phyloP scores from a whole-genome alignment of 2,888 invertebrate genomes.

The Herminia tarsipennalis region DNA sequence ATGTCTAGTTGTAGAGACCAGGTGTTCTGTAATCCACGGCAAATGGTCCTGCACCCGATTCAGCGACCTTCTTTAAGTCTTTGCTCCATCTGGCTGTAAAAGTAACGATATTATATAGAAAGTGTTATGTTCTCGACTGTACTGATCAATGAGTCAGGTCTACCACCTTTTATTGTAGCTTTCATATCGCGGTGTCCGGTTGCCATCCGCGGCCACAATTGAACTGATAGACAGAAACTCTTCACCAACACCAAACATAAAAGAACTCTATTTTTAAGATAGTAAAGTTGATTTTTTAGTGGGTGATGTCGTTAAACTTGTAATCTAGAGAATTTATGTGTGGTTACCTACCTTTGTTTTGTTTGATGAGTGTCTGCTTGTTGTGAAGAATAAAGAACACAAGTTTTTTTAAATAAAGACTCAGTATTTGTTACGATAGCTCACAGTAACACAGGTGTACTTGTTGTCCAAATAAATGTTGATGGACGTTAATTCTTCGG shows the following conservation, averaged over 20 bases:
- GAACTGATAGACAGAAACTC: constrained; percentile 50
- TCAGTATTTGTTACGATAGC: neutral
- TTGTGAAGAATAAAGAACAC: constrained; percentile 1
- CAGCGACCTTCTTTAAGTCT: no score
- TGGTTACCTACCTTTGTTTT: constrained; percentile 53
- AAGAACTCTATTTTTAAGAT: constrained; percentile 1
- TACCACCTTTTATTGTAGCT: constrained; percentile 83
- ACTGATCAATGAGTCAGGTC: constrained; percentile 80
- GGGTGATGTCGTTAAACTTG: constrained; percentile 17
- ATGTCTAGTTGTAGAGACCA: no score
- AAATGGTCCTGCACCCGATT: no score
- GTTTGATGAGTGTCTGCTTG: constrained; percentile 19
- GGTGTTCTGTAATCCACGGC: no score
- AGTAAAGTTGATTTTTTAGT: constrained; percentile 21
- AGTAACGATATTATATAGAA: constrained; percentile 11
- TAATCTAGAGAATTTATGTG: constrained; percentile 44
- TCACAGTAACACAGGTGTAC: no score
- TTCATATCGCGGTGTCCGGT: constrained; percentile 82
- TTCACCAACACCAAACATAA: neutral
- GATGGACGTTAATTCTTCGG: no score
- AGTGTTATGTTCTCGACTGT: constrained; percentile 49
- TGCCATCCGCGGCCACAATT: constrained; percentile 78
- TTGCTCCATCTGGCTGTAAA: neutral
- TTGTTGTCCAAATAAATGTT: no score
- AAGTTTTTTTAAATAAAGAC: neutral